Conservation (phyloP, 2,797 vertebrate genomes). For the Cynopterus sphinx region DNA sequence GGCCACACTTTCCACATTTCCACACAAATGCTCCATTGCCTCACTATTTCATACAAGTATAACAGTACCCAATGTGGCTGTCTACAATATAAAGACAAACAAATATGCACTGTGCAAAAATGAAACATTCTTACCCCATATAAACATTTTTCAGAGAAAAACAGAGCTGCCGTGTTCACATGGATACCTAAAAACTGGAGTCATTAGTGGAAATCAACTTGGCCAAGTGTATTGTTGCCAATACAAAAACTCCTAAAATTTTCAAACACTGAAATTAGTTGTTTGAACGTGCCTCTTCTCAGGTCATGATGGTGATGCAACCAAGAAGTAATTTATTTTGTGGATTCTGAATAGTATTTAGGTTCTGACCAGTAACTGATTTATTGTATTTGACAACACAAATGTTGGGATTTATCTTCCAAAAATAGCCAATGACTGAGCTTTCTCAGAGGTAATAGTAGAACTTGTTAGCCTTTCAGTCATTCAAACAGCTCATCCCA, state of each 20-base stretch:
- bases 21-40: fast-evolving
- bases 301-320: background rate
- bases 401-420: background rate
- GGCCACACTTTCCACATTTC: background rate
- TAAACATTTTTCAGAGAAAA: background rate
- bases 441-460: background rate
- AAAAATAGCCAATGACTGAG: background rate
- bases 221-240: background rate
- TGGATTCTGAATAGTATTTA: background rate
- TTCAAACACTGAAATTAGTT: background rate
- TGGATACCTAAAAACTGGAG: background rate
- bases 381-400: background rate
- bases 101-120: background rate
- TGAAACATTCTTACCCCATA: background rate
- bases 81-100: background rate
- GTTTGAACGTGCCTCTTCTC: background rate
- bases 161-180: background rate
- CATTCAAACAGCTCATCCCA: background rate
- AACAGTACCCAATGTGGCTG: no score
- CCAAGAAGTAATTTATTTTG: background rate
- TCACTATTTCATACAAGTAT: background rate
- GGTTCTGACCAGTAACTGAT: background rate
- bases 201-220: background rate
- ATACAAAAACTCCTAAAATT: background rate
- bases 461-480: background rate